A percentile compares a stretch with the other conserved stretches of the same genome.
Conservation (phyloP, 2,888 invertebrate genomes). For the Heliconius ismenius region DNA sequence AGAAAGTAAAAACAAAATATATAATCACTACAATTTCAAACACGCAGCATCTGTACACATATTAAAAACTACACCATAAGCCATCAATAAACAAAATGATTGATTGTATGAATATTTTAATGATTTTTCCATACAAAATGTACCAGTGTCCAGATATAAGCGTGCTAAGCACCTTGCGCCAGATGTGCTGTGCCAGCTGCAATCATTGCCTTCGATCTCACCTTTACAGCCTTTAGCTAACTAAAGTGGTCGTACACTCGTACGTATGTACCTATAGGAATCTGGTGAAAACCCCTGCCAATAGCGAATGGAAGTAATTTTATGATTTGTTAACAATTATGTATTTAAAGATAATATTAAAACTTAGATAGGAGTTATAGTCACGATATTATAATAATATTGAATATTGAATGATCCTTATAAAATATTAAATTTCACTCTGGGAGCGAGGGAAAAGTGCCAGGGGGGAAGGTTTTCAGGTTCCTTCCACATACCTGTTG, state of each 20-base stretch:
- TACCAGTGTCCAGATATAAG: neutral
- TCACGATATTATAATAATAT: no score
- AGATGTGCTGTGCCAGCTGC: conserved; percentile 60
- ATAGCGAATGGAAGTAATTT: neutral
- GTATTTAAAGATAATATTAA: neutral
- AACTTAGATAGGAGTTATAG: neutral
- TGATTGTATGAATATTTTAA: conserved; percentile 8
- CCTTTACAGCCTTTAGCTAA: conserved; percentile 26
- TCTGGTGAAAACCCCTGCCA: conserved; percentile 13
- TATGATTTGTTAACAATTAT: neutral
- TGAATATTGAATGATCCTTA: no score
- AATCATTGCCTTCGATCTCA: conserved; percentile 34
- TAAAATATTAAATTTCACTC: no score
- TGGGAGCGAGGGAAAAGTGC: no score
- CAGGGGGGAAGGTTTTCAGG: no score
- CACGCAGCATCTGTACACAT: neutral
- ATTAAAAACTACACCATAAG: neutral
- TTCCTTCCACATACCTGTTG: no score
- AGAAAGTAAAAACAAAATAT: neutral
- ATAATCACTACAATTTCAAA: neutral
- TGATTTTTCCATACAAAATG: conserved; percentile 1
- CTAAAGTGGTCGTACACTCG: conserved; percentile 11
- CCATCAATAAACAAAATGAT: conserved; percentile 6
- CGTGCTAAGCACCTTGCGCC: conserved; percentile 38
- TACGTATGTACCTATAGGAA: conserved; percentile 2